Evolutionary conservation across 1,140 invertebrate genomes (phyloP), one percentile per base, ranked within the genome.

Genomic region (Arion vulgaris): DNA sequence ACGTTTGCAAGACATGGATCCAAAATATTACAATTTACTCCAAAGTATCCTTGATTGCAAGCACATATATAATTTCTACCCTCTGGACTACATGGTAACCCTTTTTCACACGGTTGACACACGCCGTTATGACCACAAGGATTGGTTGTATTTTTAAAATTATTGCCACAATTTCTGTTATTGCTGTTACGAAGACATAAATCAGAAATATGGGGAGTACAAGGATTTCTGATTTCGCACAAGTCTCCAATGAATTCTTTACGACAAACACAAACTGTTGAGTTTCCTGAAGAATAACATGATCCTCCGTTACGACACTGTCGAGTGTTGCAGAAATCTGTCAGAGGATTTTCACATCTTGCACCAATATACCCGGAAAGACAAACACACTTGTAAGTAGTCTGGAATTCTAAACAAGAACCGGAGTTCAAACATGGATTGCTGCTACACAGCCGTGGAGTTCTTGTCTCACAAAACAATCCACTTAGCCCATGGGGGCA

Each of bases 201-300:
- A 28, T 28, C 23, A 2, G 76, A 66, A 53, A 13, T 36, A 2
- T 0, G 2, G 0, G 17, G 34, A 0, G 26, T 34, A 68, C 76
- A 78, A 4, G 76, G 76, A n/a, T 78, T 68, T 38, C 36, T 78
- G 49, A 66, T 36, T 66, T 78, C 76, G 36, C 76, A 78, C 11
- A 68, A 78, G 38, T 78, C 62, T 34, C 76, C 76, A 45, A 62
- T 36, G 45, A 66, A 78, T 36, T 68, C 76, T 23, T 28, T 2
- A 1, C n/a, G 51, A 66, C 76, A 78, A 11, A 78, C 76, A 45
- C 76, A 78, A 34, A 78, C 57, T 19, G 76, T 17, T 4, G 51
- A 66, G 53, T 66, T 66, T 11, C 57, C 26, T 0, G 76, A 78
- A 39, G 76, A 78, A 26, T 78, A 78, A 57, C 76, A 78, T 26